phyloP scores from a whole-genome alignment of 2,113 vertebrate genomes.

The Procavia capensis region DNA sequence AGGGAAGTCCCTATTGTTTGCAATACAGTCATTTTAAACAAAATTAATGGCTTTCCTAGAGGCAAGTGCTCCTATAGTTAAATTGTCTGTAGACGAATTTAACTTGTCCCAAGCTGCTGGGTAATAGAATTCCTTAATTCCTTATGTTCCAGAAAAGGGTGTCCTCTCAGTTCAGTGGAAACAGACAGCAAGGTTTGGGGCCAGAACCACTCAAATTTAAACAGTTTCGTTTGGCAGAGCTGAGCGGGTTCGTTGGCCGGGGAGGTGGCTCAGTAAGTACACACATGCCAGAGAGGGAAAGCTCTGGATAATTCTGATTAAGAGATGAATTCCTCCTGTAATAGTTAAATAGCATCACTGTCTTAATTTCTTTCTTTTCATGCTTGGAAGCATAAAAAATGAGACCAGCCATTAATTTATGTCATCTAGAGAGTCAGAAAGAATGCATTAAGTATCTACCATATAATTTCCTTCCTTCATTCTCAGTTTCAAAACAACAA shows the following conservation, averaged over 20 bases:
- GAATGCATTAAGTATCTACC: conserved; percentile 57
- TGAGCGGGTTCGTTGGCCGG: conserved; percentile 25
- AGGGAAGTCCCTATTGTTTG: conserved; percentile 1
- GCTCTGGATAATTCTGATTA: conserved; percentile 56
- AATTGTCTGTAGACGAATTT: conserved; percentile 62
- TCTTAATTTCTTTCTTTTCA: conserved; percentile 74
- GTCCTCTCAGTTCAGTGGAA: conserved; percentile 14
- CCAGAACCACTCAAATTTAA: conserved; percentile 60
- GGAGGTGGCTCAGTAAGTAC: conserved; percentile 46
- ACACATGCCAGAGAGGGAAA: background rate
- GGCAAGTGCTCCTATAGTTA: conserved; percentile 61
- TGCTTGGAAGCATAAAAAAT: conserved; percentile 65
- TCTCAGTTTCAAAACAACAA: conserved; percentile 74
- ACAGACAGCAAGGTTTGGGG: conserved; percentile 38
- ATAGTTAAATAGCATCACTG: conserved; percentile 71
- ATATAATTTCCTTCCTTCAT: conserved; percentile 74
- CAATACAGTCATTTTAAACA: conserved; percentile 71
- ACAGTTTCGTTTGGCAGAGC: conserved; percentile 49
- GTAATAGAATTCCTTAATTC: conserved; percentile 75
- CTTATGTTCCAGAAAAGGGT: conserved; percentile 60
- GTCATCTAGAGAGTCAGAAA: conserved; percentile 69
- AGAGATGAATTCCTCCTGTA: conserved; percentile 53
- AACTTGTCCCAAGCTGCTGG: background rate
- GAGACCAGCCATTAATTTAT: conserved; percentile 75
- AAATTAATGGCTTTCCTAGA: conserved; percentile 71